Percentiles rank a stretch among this genome's conserved stretches.
phyloP scores from a whole-genome alignment of 2,888 invertebrate genomes.

The Luffia ferchaultella region DNA sequence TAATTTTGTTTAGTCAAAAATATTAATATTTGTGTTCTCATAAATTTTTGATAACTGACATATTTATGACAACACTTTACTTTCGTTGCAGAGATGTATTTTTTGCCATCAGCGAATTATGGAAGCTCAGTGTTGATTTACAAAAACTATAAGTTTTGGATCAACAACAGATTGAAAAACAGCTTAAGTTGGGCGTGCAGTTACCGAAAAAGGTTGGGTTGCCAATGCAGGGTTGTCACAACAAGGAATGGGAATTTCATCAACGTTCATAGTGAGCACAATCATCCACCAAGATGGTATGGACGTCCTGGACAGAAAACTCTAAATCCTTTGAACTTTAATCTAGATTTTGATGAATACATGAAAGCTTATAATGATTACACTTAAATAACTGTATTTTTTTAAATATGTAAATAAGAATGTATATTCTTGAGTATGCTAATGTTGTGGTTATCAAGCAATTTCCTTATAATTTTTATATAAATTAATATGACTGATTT shows the following conservation, averaged over 20 bases:
- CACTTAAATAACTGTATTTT: background rate
- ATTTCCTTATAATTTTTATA: too few species aligned
- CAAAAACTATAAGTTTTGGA: slow-evolving; percentile 7
- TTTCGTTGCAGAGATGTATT: slow-evolving; percentile 8
- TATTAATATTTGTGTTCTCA: too few species aligned
- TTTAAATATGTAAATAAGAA: too few species aligned
- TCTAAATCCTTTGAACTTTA: slow-evolving; percentile 1
- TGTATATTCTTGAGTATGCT: too few species aligned
- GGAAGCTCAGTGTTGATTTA: slow-evolving; percentile 6
- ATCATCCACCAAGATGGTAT: slow-evolving; percentile 2
- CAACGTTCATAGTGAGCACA: slow-evolving; percentile 2
- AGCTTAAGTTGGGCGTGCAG: slow-evolving; percentile 8
- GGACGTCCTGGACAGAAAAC: background rate
- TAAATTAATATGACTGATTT: too few species aligned
- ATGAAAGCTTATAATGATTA: slow-evolving; percentile 3
- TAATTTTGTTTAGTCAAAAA: too few species aligned
- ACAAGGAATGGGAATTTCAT: slow-evolving; percentile 4
- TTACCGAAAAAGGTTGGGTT: slow-evolving; percentile 3
- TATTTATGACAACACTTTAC: too few species aligned
- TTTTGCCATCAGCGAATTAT: slow-evolving; percentile 4
- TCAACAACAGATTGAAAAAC: slow-evolving; percentile 7
- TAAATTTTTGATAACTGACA: too few species aligned
- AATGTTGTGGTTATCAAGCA: too few species aligned
- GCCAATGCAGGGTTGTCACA: slow-evolving; percentile 5
- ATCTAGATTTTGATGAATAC: slow-evolving; percentile 1